These are phyloP conservation scores for Teleopsis dalmanni DNA, from an alignment of 1,140 invertebrate species.

Conservation along the genomic window DNA sequence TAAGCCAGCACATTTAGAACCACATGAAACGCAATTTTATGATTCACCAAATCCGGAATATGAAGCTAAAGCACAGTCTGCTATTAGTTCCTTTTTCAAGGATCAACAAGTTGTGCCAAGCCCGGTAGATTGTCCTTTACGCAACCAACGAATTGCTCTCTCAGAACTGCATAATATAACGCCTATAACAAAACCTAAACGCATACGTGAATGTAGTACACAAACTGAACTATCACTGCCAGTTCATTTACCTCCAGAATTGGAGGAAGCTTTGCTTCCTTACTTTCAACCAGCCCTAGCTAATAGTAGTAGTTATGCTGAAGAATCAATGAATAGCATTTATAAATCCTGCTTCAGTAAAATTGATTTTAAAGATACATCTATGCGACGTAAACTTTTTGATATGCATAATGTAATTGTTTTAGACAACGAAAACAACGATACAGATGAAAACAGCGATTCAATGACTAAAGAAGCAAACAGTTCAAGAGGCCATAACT, in stretches of 20 bases:
- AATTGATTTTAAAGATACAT: constrained; percentile 17
- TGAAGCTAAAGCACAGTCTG: constrained; percentile 48
- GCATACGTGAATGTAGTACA: constrained; percentile 27
- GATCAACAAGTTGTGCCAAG: constrained; percentile 50
- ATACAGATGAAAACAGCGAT: too few relatives aligned
- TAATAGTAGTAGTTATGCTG: neutral
- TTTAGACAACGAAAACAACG: constrained; percentile 22
- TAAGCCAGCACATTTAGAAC: constrained; percentile 50
- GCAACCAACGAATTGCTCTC: constrained; percentile 36
- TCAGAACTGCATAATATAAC: constrained; percentile 25
- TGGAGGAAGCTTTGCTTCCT: constrained; percentile 48
- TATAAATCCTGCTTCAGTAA: neutral
- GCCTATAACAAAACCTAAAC: constrained; percentile 26
- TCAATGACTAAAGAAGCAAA: too few relatives aligned
- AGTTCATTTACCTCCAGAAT: constrained; percentile 41
- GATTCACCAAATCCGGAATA: constrained; percentile 47
- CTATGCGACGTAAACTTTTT: constrained; percentile 38
- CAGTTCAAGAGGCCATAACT: too few relatives aligned
- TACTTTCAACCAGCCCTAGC: constrained; percentile 46
- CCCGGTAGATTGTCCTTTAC: constrained; percentile 41
- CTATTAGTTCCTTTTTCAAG: constrained; percentile 49
- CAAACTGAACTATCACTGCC: constrained; percentile 50
- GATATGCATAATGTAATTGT: constrained; percentile 31
- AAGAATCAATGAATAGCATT: neutral
- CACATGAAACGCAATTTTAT: constrained; percentile 47